Evolutionary conservation across 2,888 invertebrate genomes (phyloP), one percentile per base, ranked within the genome.

Genomic region (Agrilus cyanescens): DNA sequence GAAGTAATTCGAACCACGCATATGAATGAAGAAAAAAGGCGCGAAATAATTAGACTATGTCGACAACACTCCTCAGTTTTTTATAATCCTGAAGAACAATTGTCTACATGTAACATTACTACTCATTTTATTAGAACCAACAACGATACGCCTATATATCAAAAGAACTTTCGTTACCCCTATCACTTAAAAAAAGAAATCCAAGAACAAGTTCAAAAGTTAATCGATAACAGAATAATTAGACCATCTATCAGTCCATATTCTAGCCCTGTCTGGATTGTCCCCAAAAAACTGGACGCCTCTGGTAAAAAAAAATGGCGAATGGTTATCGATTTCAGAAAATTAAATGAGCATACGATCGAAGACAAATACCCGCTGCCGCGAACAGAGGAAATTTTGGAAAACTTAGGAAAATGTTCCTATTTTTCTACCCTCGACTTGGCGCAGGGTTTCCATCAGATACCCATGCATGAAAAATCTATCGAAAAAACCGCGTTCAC

Each of bases 241-340:
- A 33, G 38, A 35, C 47, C 46, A 7, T 50, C 50, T 8, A 38
- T 12, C 6, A 43, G 44, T 31, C 54, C 56, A 5, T 66, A 55
- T 53, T 48, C 55, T 8, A 47, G 54, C 2, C 63, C 61, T 0
- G 49, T 62, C 4, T 56, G 61, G 3, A 39, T 64, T 1, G 59
- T 60, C 1, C 51, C 50, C 7, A 66, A 63, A 46, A 59, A 58
- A 45, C 50, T 18, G 2, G 50, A 60, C 42, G 43, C 46, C 1
- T 29, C 40, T 6, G 51, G 52, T 3, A 47, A 46, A 25, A 49
- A 48, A 4, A 42, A 46, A 16, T 52, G 42, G 36, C 40, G 57
- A 7, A 40, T 59, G 6, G 55, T 57, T n/a, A 46, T 55, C 5
- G 58, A 59, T 37, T 61, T 46, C 18, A 44, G 58, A 4, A 33